Evolutionary conservation across 2,797 vertebrate species (phyloP).

Genomic region (Pseudocheirus occidentalis): DNA sequence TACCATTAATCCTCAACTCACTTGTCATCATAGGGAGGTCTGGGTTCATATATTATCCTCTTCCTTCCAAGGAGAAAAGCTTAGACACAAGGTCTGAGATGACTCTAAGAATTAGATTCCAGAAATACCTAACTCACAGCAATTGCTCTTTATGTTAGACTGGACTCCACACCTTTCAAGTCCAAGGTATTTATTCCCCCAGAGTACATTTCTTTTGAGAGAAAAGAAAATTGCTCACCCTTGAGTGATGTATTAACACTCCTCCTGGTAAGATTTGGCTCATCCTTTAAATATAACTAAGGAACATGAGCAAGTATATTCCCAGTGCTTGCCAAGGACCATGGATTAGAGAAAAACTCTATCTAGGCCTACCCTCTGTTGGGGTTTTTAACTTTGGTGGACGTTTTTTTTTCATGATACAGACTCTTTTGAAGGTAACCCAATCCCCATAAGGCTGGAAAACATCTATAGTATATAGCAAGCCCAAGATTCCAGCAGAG

Average conservation of each 20-base stretch:
- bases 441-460: conserved; percentile 11
- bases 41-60: conserved; percentile 36
- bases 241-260: conserved; percentile 42
- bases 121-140: conserved; percentile 58
- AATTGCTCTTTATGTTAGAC: conserved; percentile 55
- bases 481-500: conserved; percentile 34
- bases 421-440: conserved; percentile 37
- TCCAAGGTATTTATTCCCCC: conserved; percentile 50
- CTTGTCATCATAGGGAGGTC: conserved; percentile 17
- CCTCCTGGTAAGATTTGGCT: conserved; percentile 50
- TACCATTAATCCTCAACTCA: conserved; percentile 50
- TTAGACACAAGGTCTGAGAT: conserved; percentile 24
- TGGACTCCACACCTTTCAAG: conserved; percentile 43
- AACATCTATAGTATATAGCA: conserved; percentile 23
- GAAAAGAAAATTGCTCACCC: conserved; percentile 26
- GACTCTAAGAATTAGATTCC: conserved; percentile 50
- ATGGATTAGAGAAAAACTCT: not conserved
- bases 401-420: not conserved
- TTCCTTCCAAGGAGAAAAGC: conserved; percentile 34
- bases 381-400: conserved; percentile 24
- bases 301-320: not conserved
- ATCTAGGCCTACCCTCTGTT: not conserved
- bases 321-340: not conserved
- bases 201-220: conserved; percentile 40
- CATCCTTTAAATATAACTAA: conserved; percentile 49